Conservation (phyloP, 2,113 vertebrate genomes). For the Phalacrocorax pelagicus region DNA sequence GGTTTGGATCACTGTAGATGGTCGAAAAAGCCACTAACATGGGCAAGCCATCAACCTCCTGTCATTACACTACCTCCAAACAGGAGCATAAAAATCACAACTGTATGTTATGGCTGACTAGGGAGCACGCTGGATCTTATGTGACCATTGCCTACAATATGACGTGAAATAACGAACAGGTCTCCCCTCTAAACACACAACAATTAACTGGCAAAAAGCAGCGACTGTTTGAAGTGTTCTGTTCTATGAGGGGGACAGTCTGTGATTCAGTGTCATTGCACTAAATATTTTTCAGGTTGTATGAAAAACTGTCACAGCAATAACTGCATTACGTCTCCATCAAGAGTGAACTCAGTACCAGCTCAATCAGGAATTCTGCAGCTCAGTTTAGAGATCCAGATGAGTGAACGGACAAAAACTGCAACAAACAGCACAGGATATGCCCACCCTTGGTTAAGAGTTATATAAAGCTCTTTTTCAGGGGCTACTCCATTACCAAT, state of each 20-base stretch:
- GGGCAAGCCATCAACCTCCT: neutral
- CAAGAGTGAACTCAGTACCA: neutral
- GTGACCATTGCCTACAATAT: neutral
- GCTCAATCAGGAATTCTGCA: neutral
- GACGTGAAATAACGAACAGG: neutral
- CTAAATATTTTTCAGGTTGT: neutral
- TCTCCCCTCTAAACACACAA: neutral
- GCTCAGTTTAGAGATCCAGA: neutral
- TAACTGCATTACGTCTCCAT: neutral
- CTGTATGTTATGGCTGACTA: neutral
- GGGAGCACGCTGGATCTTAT: neutral
- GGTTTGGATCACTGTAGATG: neutral
- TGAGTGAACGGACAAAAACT: neutral
- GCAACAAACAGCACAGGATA: neutral
- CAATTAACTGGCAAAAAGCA: neutral
- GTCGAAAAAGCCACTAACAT: neutral
- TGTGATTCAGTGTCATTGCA: neutral
- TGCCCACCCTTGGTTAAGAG: neutral
- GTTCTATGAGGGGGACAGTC: neutral
- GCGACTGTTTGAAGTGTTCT: neutral
- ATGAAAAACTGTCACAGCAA: neutral
- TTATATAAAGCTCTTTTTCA: neutral
- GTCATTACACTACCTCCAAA: neutral
- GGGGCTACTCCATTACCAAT: neutral
- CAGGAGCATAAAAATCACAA: neutral